Conservation (phyloP, 2,888 invertebrate genomes). For the Linyphia triangularis region DNA sequence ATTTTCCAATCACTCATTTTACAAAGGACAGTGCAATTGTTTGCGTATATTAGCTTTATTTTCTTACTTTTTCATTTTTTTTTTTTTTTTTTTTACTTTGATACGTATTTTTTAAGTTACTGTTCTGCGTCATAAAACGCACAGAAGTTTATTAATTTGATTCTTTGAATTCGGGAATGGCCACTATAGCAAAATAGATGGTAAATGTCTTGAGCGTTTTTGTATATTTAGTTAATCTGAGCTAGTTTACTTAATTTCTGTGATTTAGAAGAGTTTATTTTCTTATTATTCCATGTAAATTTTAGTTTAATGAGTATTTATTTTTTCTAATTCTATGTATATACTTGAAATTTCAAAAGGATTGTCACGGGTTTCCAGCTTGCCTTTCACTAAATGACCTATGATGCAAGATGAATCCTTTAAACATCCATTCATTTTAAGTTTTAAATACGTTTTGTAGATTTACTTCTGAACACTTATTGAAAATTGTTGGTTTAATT, state of each 20-base stretch:
- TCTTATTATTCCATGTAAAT: not conserved
- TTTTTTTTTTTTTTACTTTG: conserved; percentile 17
- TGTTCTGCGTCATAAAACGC: conserved; percentile 20
- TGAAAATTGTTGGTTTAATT: no score
- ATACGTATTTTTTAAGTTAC: conserved; percentile 2
- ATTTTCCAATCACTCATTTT: not conserved
- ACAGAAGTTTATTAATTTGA: not conserved
- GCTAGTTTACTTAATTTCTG: conserved; percentile 32
- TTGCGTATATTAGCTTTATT: not conserved
- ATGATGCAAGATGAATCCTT: no score
- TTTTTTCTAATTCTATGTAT: conserved; percentile 32
- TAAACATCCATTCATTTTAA: no score
- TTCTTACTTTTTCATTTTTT: conserved; percentile 2
- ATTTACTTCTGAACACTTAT: no score
- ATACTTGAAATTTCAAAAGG: not conserved
- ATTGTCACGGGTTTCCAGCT: conserved; percentile 37
- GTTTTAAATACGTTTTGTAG: no score
- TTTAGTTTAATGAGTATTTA: not conserved
- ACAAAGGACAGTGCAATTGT: not conserved
- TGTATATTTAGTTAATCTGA: not conserved
- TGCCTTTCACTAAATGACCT: conserved; percentile 30
- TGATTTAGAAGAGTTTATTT: conserved; percentile 43
- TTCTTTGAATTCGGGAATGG: not conserved
- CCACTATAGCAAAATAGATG: not conserved
- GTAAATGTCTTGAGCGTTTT: not conserved